Percentiles rank a stretch among this genome's conserved stretches.
phyloP scores from a whole-genome alignment of 2,888 invertebrate genomes.

The Hydrotaea cyrtoneurina region DNA sequence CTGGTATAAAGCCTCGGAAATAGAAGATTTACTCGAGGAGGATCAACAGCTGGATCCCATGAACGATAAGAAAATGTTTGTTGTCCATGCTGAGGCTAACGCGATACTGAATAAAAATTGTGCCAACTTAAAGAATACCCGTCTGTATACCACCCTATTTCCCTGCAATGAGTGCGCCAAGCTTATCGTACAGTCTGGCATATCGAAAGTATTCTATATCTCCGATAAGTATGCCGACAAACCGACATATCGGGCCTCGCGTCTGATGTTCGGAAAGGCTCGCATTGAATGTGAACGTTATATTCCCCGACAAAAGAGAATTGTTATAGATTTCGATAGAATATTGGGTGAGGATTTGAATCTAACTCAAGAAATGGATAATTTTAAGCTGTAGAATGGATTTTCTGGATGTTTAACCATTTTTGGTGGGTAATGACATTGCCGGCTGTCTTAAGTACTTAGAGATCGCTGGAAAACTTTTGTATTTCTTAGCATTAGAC shows the following conservation, averaged over 20 bases:
- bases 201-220: constrained; percentile 88
- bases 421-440: no score
- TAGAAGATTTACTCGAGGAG: not conserved
- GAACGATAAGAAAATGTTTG: constrained; percentile 92
- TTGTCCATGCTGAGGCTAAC: constrained; percentile 99
- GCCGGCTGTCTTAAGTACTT: no score
- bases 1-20: constrained; percentile 86
- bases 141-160: constrained; percentile 94
- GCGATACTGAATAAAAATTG: constrained; percentile 96
- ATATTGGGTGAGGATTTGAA: constrained; percentile 59
- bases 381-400: constrained; percentile 37
- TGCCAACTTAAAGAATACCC: constrained; percentile 88
- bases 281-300: constrained; percentile 87
- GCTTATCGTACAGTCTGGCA: constrained; percentile 96
- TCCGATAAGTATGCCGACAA: constrained; percentile 91
- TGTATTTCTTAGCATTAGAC: no score
- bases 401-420: no score
- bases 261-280: constrained; percentile 90
- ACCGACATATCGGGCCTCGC: constrained; percentile 87
- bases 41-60: constrained; percentile 80
- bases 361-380: constrained; percentile 53
- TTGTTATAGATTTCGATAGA: constrained; percentile 86
- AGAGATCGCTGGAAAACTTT: no score
- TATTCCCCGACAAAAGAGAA: constrained; percentile 83
- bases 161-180: constrained; percentile 99